Percentiles rank a stretch among this genome's conserved stretches.
Evolutionary conservation across 2,888 invertebrate species (phyloP).

Genomic region (Drosophila dives): DNA sequence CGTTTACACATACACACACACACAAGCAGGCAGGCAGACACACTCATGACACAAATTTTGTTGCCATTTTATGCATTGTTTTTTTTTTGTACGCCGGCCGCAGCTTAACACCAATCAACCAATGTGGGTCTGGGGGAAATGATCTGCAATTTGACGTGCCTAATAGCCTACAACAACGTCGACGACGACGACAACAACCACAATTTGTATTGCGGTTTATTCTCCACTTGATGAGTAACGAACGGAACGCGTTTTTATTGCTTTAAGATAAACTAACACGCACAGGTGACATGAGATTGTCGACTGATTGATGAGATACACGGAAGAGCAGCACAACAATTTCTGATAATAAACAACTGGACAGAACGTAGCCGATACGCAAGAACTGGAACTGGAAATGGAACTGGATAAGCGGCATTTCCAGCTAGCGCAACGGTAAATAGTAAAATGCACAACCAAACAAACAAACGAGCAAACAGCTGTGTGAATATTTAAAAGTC

Average conservation of each 20-base stretch:
- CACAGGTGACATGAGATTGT: slow-evolving; percentile 25
- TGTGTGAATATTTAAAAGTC: slow-evolving; percentile 21
- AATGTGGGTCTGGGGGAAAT: slow-evolving; percentile 54
- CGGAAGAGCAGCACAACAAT: slow-evolving; percentile 46
- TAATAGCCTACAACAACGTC: slow-evolving; percentile 45
- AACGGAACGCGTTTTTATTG: slow-evolving; percentile 55
- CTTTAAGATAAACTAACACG: slow-evolving; percentile 50
- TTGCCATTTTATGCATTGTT: slow-evolving; percentile 49
- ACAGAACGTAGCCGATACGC: neutral
- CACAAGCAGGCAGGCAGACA: slow-evolving; percentile 6
- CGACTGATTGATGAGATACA: slow-evolving; percentile 60
- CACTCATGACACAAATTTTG: slow-evolving; percentile 63
- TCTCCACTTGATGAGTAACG: slow-evolving; percentile 51
- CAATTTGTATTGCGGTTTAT: slow-evolving; percentile 61
- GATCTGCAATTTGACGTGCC: slow-evolving; percentile 59
- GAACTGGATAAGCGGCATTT: slow-evolving; percentile 61
- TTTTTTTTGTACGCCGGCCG: slow-evolving; percentile 28
- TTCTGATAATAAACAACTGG: slow-evolving; percentile 43
- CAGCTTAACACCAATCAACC: slow-evolving; percentile 71
- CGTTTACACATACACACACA: slow-evolving; percentile 39
- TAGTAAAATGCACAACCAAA: slow-evolving; percentile 30
- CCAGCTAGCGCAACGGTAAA: slow-evolving; percentile 58
- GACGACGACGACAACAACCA: slow-evolving; percentile 24
- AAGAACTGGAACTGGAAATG: slow-evolving; percentile 43
- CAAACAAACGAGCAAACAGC: slow-evolving; percentile 34